Percentiles rank a stretch among this genome's conserved stretches.
Conservation (phyloP, 2,797 vertebrate species). For the Ceryle rudis region DNA sequence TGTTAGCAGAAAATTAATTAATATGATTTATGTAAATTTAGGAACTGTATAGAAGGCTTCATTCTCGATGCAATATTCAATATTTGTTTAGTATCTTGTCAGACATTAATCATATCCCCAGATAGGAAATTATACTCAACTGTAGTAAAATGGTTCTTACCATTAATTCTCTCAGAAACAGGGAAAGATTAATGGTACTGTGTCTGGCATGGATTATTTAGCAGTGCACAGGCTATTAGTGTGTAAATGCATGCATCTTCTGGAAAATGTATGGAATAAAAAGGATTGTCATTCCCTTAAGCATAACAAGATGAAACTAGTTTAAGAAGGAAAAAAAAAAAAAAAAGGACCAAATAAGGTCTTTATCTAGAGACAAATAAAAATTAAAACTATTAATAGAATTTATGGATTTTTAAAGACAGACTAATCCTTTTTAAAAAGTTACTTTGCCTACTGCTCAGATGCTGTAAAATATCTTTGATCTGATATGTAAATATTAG, state of each 20-base stretch:
- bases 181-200: slow-evolving; percentile 41
- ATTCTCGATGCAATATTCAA: slow-evolving; percentile 30
- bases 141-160: slow-evolving; percentile 47
- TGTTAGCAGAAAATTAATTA: slow-evolving; percentile 47
- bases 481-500: not conserved
- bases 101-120: slow-evolving; percentile 59
- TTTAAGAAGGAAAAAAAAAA: not conserved
- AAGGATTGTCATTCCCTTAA: slow-evolving; percentile 14
- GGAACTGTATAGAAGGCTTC: slow-evolving; percentile 41
- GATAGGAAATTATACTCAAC: slow-evolving; percentile 53
- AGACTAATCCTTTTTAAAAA: not conserved
- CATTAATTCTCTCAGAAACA: slow-evolving; percentile 62
- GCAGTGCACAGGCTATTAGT: slow-evolving; percentile 18
- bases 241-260: slow-evolving; percentile 13
- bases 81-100: slow-evolving; percentile 71
- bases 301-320: not conserved
- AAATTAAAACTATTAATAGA: not conserved
- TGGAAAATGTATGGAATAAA: slow-evolving; percentile 12
- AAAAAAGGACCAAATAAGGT: not conserved
- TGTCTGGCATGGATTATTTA: slow-evolving; percentile 50
- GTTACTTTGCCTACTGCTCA: not conserved
- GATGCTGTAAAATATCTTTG: not conserved
- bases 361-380: not conserved
- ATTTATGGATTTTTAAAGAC: not conserved
- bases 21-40: slow-evolving; percentile 34